A percentile compares a stretch with the other conserved stretches of the same genome.
Conservation (phyloP, 2,888 invertebrate genomes). For the Drosophila trichaetosa region DNA sequence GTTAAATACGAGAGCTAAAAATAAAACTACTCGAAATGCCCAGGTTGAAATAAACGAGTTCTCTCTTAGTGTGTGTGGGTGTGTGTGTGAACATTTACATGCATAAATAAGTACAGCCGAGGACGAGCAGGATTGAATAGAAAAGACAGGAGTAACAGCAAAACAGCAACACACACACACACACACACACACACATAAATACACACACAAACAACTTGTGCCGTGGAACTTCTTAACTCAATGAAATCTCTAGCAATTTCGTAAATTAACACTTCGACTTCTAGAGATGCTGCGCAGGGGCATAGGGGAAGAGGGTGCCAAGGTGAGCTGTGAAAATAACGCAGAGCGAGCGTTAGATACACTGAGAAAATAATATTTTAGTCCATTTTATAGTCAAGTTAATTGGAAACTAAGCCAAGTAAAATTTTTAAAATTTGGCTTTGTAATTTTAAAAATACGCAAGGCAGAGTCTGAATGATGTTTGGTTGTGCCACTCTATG, state of each 20-base stretch:
- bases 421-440: fast-evolving
- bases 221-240: slow-evolving; percentile 76
- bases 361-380: background rate
- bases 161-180: slow-evolving; percentile 20
- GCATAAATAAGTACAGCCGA: slow-evolving; percentile 68
- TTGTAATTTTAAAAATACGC: background rate
- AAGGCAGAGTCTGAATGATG: background rate
- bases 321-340: slow-evolving; percentile 57
- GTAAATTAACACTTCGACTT: slow-evolving; percentile 77
- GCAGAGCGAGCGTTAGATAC: slow-evolving; percentile 9
- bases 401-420: background rate
- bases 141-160: slow-evolving; percentile 12
- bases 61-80: slow-evolving; percentile 1
- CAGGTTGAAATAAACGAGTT: slow-evolving; percentile 58
- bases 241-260: slow-evolving; percentile 79
- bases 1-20: slow-evolving; percentile 67
- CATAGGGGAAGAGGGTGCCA: slow-evolving; percentile 3
- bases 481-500: background rate
- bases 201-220: slow-evolving; percentile 39
- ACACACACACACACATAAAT: slow-evolving; percentile 14
- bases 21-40: slow-evolving; percentile 65
- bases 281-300: background rate
- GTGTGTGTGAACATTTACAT: slow-evolving; percentile 67
- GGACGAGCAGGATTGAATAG: background rate
- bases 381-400: background rate